phyloP scores from a whole-genome alignment of 2,888 invertebrate genomes.

The Drosophila lacicola region DNA sequence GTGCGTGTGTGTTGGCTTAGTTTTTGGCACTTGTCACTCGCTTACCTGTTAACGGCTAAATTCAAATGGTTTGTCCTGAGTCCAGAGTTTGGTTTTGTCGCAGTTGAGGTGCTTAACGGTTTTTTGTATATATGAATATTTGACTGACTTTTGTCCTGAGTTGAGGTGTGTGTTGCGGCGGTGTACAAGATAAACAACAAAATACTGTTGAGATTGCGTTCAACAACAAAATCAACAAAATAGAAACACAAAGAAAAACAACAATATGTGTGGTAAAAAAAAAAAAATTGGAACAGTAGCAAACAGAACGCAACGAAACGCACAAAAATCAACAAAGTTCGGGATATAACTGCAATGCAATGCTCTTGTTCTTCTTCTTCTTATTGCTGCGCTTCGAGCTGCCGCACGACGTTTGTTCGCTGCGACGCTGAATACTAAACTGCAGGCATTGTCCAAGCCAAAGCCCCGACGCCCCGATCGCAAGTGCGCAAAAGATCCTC shows the following conservation, averaged over 20 bases:
- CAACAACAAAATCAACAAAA: slow-evolving; percentile 13
- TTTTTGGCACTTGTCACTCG: slow-evolving; percentile 19
- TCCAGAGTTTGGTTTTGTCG: slow-evolving; percentile 27
- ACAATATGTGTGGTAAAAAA: not conserved
- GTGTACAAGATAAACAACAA: slow-evolving; percentile 3
- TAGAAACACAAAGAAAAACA: slow-evolving; percentile 24
- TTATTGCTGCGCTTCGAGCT: slow-evolving; percentile 33
- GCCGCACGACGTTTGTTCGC: slow-evolving; percentile 70
- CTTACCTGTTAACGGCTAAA: slow-evolving; percentile 46
- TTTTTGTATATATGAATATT: not conserved
- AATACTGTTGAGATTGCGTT: slow-evolving; percentile 3
- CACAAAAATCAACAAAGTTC: slow-evolving; percentile 8
- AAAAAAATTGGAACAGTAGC: not conserved
- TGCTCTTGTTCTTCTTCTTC: slow-evolving; percentile 3
- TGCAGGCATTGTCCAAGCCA: slow-evolving; percentile 57
- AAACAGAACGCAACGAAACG: slow-evolving; percentile 1
- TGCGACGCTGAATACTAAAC: slow-evolving; percentile 77
- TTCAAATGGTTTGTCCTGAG: slow-evolving; percentile 8
- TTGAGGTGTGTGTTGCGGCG: slow-evolving; percentile 21
- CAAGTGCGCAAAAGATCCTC: slow-evolving; percentile 52
- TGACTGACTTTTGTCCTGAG: slow-evolving; percentile 36
- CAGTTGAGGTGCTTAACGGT: slow-evolving; percentile 23
- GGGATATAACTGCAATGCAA: slow-evolving; percentile 1
- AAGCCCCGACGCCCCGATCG: slow-evolving; percentile 33
- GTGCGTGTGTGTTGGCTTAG: slow-evolving; percentile 13